Evolutionary conservation across 1,140 invertebrate species (phyloP).

Genomic region (Monomorium pharaonis): DNA sequence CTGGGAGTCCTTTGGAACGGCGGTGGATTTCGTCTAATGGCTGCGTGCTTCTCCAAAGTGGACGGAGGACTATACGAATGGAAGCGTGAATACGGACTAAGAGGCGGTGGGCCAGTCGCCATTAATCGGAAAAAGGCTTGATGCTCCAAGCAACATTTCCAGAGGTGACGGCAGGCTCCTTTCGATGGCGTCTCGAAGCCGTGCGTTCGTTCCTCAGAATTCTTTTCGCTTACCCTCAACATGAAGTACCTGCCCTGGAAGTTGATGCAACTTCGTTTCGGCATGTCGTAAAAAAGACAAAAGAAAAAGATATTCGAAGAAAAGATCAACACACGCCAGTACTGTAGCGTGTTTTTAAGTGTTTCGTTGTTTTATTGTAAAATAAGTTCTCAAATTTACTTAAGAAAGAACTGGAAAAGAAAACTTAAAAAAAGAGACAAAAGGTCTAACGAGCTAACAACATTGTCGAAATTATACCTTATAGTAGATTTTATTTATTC

Average conservation of each 20-base stretch:
- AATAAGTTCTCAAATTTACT: not conserved
- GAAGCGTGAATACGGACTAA: conserved; percentile 88
- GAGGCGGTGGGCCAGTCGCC: conserved; percentile 82
- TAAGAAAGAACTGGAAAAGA: too few relatives aligned
- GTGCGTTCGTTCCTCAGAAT: conserved; percentile 97
- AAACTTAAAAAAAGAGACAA: not conserved
- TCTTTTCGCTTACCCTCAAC: conserved; percentile 97
- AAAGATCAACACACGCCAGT: not conserved
- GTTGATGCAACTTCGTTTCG: not conserved
- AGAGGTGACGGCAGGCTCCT: conserved; percentile 98
- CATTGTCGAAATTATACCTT: conserved; percentile 85
- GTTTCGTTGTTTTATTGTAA: not conserved
- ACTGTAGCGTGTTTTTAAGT: not conserved
- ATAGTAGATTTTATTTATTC: conserved; percentile 98
- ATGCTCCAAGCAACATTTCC: conserved; percentile 99
- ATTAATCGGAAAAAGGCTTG: conserved; percentile 98
- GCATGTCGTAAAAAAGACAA: not conserved
- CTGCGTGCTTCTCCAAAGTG: conserved; percentile 85
- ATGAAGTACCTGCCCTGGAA: conserved; percentile 95
- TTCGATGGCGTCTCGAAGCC: conserved; percentile 98
- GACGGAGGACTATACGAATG: conserved; percentile 87
- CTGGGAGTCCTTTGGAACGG: conserved; percentile 96
- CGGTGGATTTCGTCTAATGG: conserved; percentile 88
- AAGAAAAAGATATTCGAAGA: not conserved
- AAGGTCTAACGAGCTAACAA: not conserved